Evolutionary conservation across 1,140 invertebrate species (phyloP), one percentile per base, ranked within the genome.

Genomic region (Drosophila varians): DNA sequence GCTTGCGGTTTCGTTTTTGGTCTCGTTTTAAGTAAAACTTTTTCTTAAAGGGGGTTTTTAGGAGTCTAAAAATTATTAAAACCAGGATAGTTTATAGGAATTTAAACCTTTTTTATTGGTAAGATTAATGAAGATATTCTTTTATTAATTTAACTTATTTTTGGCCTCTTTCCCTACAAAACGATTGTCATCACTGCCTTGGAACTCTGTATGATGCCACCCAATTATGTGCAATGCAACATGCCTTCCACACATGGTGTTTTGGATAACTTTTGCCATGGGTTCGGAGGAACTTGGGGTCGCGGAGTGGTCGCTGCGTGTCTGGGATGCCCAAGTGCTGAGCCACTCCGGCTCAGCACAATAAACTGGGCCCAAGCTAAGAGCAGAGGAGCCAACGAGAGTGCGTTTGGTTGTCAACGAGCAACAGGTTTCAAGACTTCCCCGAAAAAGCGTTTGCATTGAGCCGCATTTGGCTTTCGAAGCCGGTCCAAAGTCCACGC

Each of bases 381-480:
- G 16, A 42, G 16, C 14, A 16, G 21, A 38, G 36, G 60, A 51
- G 46, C 9, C 18, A 8, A 52, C 43, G 46, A 66, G 62, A 66
- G 62, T 65, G 60, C 25, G 45, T 47, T 21, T 47, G 19, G n/a
- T 19, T 55, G 25, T 23, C 55, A 47, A 57, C 28, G 9, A 14
- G 4, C 21, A 84, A 86, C 80, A 56, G 77, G 80, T 80, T 84
- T 86, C 11, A 48, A 56, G 82, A 86, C 66, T 84, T 86, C 80
- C 76, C 73, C 68, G 21, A 45, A 65, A 83, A 45, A 55, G 65
- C 25, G 46, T 54, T 53, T 77, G 48, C 58, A 76, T 51, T 74
- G 55, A 74, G 71, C 62, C 47, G 73, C 57, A 86, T 61, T 75
- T 57, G 28, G 54, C 31, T 16, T 40, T 53, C 18, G 43, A 61